phyloP scores from a whole-genome alignment of 2,797 vertebrate species.

The Neosilurus hyrtlii region DNA sequence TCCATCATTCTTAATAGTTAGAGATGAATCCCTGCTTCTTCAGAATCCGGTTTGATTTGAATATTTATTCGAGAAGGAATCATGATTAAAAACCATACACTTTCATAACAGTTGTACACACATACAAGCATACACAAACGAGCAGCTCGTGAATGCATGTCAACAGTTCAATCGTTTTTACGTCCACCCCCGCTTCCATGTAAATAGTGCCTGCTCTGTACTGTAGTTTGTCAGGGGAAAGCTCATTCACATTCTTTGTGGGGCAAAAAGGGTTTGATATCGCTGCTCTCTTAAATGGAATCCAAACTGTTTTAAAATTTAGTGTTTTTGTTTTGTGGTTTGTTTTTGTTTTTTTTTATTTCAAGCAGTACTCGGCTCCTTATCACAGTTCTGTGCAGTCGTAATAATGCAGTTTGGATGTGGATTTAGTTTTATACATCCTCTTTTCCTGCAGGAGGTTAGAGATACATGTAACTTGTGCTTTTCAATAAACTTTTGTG shows the following conservation, averaged over 20 bases:
- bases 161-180: constrained; percentile 84
- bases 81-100: constrained; percentile 33
- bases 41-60: constrained; percentile 61
- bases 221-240: constrained; percentile 61
- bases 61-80: constrained; percentile 70
- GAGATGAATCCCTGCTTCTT: constrained; percentile 70
- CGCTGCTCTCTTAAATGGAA: constrained; percentile 48
- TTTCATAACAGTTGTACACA: constrained; percentile 59
- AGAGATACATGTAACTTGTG: constrained; percentile 9
- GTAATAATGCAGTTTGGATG: constrained; percentile 14
- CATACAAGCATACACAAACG: constrained; percentile 69
- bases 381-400: constrained; percentile 15
- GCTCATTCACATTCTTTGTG: constrained; percentile 44
- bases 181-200: constrained; percentile 81
- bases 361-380: neutral
- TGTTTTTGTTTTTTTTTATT: constrained; percentile 2
- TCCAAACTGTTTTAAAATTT: constrained; percentile 17
- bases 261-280: constrained; percentile 21
- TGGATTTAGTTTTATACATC: constrained; percentile 16
- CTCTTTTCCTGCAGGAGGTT: constrained; percentile 28
- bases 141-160: constrained; percentile 90
- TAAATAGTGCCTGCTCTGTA: constrained; percentile 82
- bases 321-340: neutral
- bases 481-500: constrained; percentile 15
- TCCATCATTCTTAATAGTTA: constrained; percentile 78